Evolutionary conservation across 2,113 vertebrate genomes (phyloP).

Genomic region (Marmota flaviventris): DNA sequence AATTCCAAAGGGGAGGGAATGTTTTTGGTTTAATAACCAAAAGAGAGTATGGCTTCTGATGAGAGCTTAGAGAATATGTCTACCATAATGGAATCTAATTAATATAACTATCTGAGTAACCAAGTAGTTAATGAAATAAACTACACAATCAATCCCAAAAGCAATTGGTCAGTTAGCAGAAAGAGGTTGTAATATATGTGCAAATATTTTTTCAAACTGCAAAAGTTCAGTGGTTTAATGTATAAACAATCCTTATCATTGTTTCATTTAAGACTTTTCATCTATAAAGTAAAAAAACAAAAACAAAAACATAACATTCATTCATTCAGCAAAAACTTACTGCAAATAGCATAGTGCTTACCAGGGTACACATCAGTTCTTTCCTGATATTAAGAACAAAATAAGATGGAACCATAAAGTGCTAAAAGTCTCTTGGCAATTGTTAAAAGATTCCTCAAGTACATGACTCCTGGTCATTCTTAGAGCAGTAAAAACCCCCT

Average conservation of each 20-base stretch:
- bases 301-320: no score
- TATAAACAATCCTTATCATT: background rate
- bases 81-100: conserved; percentile 55
- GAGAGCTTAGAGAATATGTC: background rate
- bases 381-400: background rate
- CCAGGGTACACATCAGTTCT: background rate
- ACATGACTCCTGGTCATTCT: background rate
- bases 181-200: background rate
- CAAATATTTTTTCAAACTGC: conserved; percentile 1
- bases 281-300: background rate
- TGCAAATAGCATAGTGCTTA: background rate
- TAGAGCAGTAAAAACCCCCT: background rate
- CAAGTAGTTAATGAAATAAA: conserved; percentile 71
- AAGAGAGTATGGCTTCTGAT: background rate
- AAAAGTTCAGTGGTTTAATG: background rate
- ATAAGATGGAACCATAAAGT: background rate
- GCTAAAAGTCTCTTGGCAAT: no score
- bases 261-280: background rate
- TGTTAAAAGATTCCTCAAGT: background rate
- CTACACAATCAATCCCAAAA: conserved; percentile 63
- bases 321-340: background rate
- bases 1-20: background rate
- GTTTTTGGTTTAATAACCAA: conserved; percentile 18
- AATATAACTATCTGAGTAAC: conserved; percentile 66
- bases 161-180: conserved; percentile 54